phyloP scores from a whole-genome alignment of 1,140 invertebrate genomes.

The Atta colombica region DNA sequence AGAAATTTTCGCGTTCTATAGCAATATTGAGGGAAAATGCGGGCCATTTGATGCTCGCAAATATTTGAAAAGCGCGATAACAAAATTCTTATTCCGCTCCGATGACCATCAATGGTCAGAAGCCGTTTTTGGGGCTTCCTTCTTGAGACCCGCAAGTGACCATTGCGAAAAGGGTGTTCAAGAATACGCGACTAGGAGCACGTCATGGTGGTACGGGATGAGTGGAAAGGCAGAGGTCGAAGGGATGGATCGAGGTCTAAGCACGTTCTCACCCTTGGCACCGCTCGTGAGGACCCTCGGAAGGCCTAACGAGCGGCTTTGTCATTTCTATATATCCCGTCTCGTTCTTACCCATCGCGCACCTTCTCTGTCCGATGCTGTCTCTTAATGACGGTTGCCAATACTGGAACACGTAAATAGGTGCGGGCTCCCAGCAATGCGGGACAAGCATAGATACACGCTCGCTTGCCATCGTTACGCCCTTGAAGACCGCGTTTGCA shows the following conservation, averaged over 20 bases:
- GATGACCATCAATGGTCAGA: constrained; percentile 54
- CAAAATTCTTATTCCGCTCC: constrained; percentile 63
- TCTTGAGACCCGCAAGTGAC: constrained; percentile 71
- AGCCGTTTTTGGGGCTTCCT: constrained; percentile 47
- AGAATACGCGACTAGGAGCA: constrained; percentile 68
- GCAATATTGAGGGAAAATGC: not conserved
- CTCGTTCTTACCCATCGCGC: constrained; percentile 56
- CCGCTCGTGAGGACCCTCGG: constrained; percentile 84
- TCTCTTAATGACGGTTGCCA: constrained; percentile 80
- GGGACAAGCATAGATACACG: constrained; percentile 59
- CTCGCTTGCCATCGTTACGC: constrained; percentile 69
- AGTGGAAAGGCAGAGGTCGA: constrained; percentile 76
- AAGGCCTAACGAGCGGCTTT: constrained; percentile 86
- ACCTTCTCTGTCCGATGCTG: constrained; percentile 45
- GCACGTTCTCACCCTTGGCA: constrained; percentile 85
- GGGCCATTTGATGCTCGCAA: constrained; percentile 41
- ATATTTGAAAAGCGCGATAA: constrained; percentile 53
- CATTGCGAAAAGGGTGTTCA: constrained; percentile 74
- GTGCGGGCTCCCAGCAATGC: constrained; percentile 43
- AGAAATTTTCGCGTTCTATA: not conserved
- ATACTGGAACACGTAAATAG: constrained; percentile 76
- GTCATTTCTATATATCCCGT: constrained; percentile 81
- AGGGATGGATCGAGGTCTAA: constrained; percentile 84
- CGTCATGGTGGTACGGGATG: constrained; percentile 59
- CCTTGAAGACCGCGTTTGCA: constrained; percentile 62